phyloP scores from a whole-genome alignment of 2,113 vertebrate genomes.

The Petromus typicus region DNA sequence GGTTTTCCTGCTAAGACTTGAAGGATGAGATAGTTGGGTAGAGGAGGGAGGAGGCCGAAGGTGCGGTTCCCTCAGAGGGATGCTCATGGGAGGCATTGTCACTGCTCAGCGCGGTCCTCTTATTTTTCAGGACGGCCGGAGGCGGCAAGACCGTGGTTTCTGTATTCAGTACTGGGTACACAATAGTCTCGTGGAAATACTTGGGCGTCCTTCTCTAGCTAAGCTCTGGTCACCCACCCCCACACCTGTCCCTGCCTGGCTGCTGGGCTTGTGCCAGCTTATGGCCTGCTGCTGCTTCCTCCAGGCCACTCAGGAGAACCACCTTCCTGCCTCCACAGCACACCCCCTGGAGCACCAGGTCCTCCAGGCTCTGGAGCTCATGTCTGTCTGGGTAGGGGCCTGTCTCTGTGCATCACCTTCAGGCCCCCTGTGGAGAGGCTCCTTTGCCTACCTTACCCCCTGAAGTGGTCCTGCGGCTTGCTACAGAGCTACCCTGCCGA shows the following conservation, averaged over 20 bases:
- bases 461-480: fast-evolving
- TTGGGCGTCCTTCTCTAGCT: no score
- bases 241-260: not conserved
- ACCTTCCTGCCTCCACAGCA: no score
- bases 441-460: fast-evolving
- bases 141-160: not conserved
- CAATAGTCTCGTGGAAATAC: not conserved
- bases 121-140: not conserved
- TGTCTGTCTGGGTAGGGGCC: not conserved
- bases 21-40: not conserved
- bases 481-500: no score
- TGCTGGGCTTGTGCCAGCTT: not conserved
- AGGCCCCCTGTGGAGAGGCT: not conserved
- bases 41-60: not conserved
- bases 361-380: not conserved
- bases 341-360: not conserved
- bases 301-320: fast-evolving
- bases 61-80: not conserved
- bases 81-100: no score
- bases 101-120: not conserved
- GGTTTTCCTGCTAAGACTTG: not conserved
- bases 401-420: fast-evolving
- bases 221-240: not conserved
- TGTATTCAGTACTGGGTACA: fast-evolving
- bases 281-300: no score